These are phyloP conservation scores for Hippocampus mohnikei DNA, from an alignment of 2,113 vertebrate genomes.

Conservation along the genomic window DNA sequence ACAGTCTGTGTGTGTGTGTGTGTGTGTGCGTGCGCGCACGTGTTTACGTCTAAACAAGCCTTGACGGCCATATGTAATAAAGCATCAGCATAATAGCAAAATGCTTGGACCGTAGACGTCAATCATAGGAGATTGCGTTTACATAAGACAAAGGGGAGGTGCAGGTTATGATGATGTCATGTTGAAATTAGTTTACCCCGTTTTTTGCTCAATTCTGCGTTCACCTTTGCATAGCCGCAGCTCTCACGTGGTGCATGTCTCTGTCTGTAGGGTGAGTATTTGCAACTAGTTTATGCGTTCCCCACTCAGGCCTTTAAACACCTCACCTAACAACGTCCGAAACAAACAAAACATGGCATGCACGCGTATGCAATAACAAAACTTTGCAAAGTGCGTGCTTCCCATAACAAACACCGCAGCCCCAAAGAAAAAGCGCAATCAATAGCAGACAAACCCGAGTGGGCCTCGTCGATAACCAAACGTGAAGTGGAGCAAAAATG, in stretches of 20 bases:
- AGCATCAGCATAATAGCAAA: slow-evolving; percentile 36
- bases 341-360: slow-evolving; percentile 3
- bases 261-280: slow-evolving; percentile 3
- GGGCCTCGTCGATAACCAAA: slow-evolving; percentile 68
- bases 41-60: slow-evolving; percentile 32
- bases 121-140: slow-evolving; percentile 39
- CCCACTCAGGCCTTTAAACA: slow-evolving; percentile 54
- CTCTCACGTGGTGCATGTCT: slow-evolving; percentile 24
- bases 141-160: slow-evolving; percentile 32
- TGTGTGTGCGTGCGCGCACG: slow-evolving; percentile 10
- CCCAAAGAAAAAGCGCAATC: slow-evolving; percentile 65
- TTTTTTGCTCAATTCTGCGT: slow-evolving; percentile 36
- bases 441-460: slow-evolving; percentile 69
- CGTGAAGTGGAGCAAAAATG: slow-evolving; percentile 59
- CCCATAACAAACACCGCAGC: slow-evolving; percentile 59
- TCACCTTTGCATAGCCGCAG: slow-evolving; percentile 35
- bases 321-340: slow-evolving; percentile 24
- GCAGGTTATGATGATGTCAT: slow-evolving; percentile 34
- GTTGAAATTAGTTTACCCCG: slow-evolving; percentile 45
- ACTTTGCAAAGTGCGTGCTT: slow-evolving; percentile 47
- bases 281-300: slow-evolving; percentile 26
- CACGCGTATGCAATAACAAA: slow-evolving; percentile 29
- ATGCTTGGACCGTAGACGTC: slow-evolving; percentile 39
- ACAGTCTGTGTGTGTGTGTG: slow-evolving; percentile 35
- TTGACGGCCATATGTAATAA: slow-evolving; percentile 43